phyloP scores from a whole-genome alignment of 2,113 vertebrate species.

The Peromyscus leucopus region DNA sequence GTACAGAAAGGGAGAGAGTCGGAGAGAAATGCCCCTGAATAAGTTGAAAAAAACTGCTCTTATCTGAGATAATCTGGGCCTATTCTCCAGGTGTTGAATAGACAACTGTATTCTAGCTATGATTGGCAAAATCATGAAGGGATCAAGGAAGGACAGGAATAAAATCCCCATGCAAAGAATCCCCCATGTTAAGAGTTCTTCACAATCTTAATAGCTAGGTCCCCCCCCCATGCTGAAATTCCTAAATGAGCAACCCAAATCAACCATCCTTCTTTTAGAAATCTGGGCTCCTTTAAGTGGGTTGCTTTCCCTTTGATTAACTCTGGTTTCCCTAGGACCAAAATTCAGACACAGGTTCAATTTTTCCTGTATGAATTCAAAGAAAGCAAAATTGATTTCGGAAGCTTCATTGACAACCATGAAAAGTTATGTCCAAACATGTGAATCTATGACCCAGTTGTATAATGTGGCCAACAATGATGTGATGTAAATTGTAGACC shows the following conservation, averaged over 20 bases:
- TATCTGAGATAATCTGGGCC: neutral
- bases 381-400: neutral
- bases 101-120: neutral
- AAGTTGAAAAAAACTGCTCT: neutral
- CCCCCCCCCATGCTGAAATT: neutral
- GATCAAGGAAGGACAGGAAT: neutral
- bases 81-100: neutral
- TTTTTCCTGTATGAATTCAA: neutral
- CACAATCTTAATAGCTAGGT: neutral
- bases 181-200: neutral
- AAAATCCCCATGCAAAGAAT: neutral
- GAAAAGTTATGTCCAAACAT: neutral
- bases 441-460: neutral
- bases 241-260: neutral
- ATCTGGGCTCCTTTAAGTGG: neutral
- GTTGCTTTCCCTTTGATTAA: neutral
- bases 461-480: neutral
- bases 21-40: too few species aligned
- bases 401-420: neutral
- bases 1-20: too few species aligned
- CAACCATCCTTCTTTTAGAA: neutral
- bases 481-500: neutral
- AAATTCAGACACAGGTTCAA: neutral
- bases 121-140: neutral
- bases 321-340: neutral